Evolutionary conservation across 2,888 invertebrate species (phyloP).

Genomic region (Dynastes hyllus): DNA sequence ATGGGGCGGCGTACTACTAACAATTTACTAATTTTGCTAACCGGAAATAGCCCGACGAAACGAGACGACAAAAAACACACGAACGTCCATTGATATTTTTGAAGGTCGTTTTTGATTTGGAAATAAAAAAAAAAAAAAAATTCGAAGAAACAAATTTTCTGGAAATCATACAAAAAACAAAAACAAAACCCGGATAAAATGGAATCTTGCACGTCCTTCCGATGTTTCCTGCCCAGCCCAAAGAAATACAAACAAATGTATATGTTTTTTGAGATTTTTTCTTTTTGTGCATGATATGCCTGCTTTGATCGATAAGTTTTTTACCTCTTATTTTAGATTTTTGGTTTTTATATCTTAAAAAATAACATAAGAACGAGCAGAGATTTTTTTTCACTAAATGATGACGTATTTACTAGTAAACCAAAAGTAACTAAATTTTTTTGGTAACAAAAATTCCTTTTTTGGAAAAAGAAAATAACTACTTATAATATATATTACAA

Average conservation of each 20-base stretch:
- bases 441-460: not conserved
- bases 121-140: constrained; percentile 41
- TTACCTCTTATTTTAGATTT: constrained; percentile 63
- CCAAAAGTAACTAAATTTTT: constrained; percentile 9
- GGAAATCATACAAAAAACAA: too few relatives aligned
- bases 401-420: not conserved
- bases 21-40: constrained; percentile 22
- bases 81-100: constrained; percentile 77
- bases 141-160: constrained; percentile 38
- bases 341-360: constrained; percentile 37
- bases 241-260: constrained; percentile 57
- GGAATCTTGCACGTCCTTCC: constrained; percentile 79
- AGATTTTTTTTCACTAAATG: not conserved
- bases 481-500: not conserved
- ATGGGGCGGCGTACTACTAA: constrained; percentile 86
- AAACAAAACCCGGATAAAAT: not conserved
- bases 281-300: constrained; percentile 79
- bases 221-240: constrained; percentile 76
- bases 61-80: constrained; percentile 60
- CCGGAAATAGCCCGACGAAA: not conserved
- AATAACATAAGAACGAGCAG: constrained; percentile 26
- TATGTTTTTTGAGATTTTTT: constrained; percentile 60
- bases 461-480: not conserved
- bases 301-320: constrained; percentile 77
- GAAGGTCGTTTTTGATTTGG: constrained; percentile 80